Conservation (phyloP, 2,888 invertebrate genomes). For the Lithophane leautieri region DNA sequence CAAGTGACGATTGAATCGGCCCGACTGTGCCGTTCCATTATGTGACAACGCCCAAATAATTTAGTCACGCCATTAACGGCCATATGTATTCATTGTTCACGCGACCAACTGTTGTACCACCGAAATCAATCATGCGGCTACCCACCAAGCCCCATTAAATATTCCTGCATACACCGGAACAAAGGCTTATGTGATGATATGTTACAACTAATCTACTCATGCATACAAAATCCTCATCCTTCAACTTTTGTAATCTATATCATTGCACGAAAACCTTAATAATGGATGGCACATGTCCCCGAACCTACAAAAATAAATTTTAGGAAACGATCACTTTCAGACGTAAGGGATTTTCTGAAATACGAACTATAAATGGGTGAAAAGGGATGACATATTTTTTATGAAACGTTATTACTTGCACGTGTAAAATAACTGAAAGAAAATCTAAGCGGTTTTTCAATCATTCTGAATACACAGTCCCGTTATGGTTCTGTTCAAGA, state of each 20-base stretch:
- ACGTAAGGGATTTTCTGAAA: slow-evolving; percentile 60
- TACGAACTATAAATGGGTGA: slow-evolving; percentile 54
- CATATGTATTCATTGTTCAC: slow-evolving; percentile 45
- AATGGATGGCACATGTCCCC: slow-evolving; percentile 31
- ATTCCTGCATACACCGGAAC: slow-evolving; percentile 41
- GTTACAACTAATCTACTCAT: slow-evolving; percentile 36
- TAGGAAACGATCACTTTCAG: slow-evolving; percentile 47
- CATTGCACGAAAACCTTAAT: slow-evolving; percentile 40
- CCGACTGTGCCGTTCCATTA: slow-evolving; percentile 5
- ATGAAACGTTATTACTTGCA: slow-evolving; percentile 40
- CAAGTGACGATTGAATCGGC: slow-evolving; percentile 24
- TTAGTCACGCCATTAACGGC: slow-evolving; percentile 33
- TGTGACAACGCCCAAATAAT: slow-evolving; percentile 46
- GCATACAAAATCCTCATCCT: slow-evolving; percentile 22
- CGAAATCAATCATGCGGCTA: slow-evolving; percentile 43
- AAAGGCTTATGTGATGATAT: slow-evolving; percentile 26
- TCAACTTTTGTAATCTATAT: slow-evolving; percentile 44
- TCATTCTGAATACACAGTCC: not conserved
- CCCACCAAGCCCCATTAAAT: slow-evolving; percentile 44
- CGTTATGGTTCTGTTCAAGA: not conserved
- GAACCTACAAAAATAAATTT: slow-evolving; percentile 50
- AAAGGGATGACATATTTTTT: slow-evolving; percentile 61
- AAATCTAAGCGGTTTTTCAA: slow-evolving; percentile 13
- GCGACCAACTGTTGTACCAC: slow-evolving; percentile 37
- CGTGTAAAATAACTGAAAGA: slow-evolving; percentile 37